Conservation (phyloP, 2,888 invertebrate genomes). For the Odontocerum albicorne region DNA sequence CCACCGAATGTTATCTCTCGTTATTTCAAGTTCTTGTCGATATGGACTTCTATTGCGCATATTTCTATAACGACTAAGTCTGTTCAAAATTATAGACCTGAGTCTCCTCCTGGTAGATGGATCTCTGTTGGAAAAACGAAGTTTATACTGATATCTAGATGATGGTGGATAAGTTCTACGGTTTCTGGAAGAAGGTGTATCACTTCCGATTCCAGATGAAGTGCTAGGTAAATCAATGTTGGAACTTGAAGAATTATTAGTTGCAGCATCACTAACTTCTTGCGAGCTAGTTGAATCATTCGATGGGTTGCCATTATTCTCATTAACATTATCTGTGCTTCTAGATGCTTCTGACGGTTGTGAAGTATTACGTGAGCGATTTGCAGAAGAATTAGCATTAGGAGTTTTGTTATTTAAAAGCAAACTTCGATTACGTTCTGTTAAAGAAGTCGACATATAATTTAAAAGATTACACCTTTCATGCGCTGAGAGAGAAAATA, state of each 20-base stretch:
- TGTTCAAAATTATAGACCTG: slow-evolving; percentile 15
- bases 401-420: neutral
- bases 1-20: slow-evolving; percentile 54
- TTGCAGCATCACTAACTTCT: neutral
- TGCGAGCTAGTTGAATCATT: neutral
- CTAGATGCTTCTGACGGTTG: neutral
- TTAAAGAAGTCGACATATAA: slow-evolving; percentile 38
- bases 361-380: neutral
- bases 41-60: slow-evolving; percentile 31
- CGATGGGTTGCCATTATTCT: neutral
- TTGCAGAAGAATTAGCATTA: neutral
- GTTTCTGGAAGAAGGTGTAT: neutral
- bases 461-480: slow-evolving; percentile 53
- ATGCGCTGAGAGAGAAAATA: slow-evolving; percentile 50
- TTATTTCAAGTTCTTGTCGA: slow-evolving; percentile 50
- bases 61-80: slow-evolving; percentile 12
- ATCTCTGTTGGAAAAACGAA: slow-evolving; percentile 6
- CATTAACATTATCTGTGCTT: neutral
- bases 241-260: slow-evolving; percentile 1
- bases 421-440: neutral
- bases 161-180: slow-evolving; percentile 13
- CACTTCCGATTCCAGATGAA: slow-evolving; percentile 5
- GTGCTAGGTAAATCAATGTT: slow-evolving; percentile 14
- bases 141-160: slow-evolving; percentile 8
- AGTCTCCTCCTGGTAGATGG: slow-evolving; percentile 13